These are phyloP conservation scores for Orchestes rusci DNA, from an alignment of 2,888 invertebrate genomes.

Conservation along the genomic window DNA sequence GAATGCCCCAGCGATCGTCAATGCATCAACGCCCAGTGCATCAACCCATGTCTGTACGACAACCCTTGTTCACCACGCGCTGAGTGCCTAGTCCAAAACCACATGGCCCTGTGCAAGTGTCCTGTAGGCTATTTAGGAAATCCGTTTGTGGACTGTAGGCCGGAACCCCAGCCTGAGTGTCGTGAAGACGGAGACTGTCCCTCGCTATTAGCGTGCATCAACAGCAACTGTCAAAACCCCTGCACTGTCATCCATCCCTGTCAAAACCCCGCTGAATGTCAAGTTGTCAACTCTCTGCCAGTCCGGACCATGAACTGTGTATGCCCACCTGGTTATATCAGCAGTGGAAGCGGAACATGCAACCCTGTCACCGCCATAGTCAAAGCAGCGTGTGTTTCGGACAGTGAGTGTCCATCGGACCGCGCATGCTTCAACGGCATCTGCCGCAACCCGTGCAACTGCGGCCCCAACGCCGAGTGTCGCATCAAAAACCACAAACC, in stretches of 20 bases:
- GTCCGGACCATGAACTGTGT: slow-evolving; percentile 85
- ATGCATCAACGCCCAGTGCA: slow-evolving; percentile 79
- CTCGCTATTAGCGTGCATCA: slow-evolving; percentile 69
- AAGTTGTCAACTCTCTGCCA: slow-evolving; percentile 73
- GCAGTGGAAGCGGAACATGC: slow-evolving; percentile 74
- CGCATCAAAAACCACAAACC: slow-evolving; percentile 79
- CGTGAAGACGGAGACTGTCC: slow-evolving; percentile 77
- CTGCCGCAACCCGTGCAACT: slow-evolving; percentile 78
- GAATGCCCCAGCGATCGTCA: slow-evolving; percentile 82
- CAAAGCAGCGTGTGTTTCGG: slow-evolving; percentile 62
- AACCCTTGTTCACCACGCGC: slow-evolving; percentile 72
- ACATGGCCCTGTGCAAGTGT: slow-evolving; percentile 80
- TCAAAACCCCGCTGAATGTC: slow-evolving; percentile 69
- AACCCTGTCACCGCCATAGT: slow-evolving; percentile 58
- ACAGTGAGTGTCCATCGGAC: slow-evolving; percentile 70
- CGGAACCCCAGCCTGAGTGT: slow-evolving; percentile 69
- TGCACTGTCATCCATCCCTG: slow-evolving; percentile 74
- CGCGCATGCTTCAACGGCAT: slow-evolving; percentile 73
- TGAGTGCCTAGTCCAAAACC: slow-evolving; percentile 73
- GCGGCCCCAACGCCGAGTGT: slow-evolving; percentile 80
- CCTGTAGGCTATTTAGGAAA: slow-evolving; percentile 68
- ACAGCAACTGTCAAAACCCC: slow-evolving; percentile 75
- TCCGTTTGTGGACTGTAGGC: slow-evolving; percentile 72
- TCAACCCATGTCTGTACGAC: slow-evolving; percentile 73
- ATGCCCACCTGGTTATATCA: slow-evolving; percentile 82